A percentile compares a stretch with the other conserved stretches of the same genome.
Conservation (phyloP, 2,888 invertebrate species). For the Rhingia rostrata region DNA sequence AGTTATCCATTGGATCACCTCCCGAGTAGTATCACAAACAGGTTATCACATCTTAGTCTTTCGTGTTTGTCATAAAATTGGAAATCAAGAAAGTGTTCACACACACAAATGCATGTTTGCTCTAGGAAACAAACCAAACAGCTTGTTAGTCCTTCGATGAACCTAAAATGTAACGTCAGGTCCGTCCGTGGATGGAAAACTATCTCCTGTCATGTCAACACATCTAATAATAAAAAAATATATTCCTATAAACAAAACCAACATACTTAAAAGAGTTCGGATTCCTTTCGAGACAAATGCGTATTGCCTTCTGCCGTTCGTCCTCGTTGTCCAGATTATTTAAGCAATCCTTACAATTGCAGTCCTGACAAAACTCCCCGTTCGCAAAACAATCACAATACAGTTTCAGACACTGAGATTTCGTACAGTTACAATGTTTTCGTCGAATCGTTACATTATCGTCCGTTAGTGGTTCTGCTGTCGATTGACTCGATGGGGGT, state of each 20-base stretch:
- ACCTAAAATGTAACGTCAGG: no score
- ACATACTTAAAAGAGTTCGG: slow-evolving; percentile 94
- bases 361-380: slow-evolving; percentile 98
- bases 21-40: no score
- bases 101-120: no score
- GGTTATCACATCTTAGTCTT: no score
- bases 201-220: no score
- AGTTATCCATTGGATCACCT: no score
- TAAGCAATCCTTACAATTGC: slow-evolving; percentile 98
- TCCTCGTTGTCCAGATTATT: slow-evolving; percentile 98
- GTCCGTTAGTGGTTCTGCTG: slow-evolving; percentile 7
- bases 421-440: slow-evolving; percentile 99
- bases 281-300: slow-evolving; percentile 96
- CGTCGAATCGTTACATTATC: slow-evolving; percentile 83
- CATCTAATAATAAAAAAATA: neutral
- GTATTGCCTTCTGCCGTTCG: slow-evolving; percentile 95
- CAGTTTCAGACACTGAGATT: slow-evolving; percentile 98
- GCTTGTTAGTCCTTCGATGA: no score
- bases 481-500: slow-evolving; percentile 26
- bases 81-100: no score
- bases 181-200: no score
- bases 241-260: neutral
- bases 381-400: slow-evolving; percentile 99
- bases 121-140: no score
- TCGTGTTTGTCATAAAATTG: no score